A percentile compares a stretch with the other conserved stretches of the same genome.
Conservation (phyloP, 2,888 invertebrate species). For the Cerastis leucographa region DNA sequence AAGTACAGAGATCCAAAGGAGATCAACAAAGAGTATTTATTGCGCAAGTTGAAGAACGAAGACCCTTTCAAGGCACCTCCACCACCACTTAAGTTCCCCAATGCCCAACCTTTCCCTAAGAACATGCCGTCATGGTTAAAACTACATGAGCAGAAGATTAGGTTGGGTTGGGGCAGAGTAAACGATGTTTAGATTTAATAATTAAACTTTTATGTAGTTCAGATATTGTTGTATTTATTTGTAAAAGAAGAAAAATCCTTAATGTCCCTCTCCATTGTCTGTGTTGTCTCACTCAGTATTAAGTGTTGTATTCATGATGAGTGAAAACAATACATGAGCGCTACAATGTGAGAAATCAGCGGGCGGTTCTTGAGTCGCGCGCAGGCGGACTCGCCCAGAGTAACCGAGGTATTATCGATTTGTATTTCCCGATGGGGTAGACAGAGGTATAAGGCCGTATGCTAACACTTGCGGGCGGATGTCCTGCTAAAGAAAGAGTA, state of each 20-base stretch:
- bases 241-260: background rate
- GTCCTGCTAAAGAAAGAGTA: no score
- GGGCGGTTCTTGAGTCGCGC: background rate
- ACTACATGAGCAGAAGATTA: constrained; percentile 93
- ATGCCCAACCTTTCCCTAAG: constrained; percentile 91
- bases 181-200: constrained; percentile 91
- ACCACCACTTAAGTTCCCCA: constrained; percentile 93
- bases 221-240: constrained; percentile 32
- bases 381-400: background rate
- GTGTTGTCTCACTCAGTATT: background rate
- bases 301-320: background rate
- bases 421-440: background rate
- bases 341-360: background rate
- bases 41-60: constrained; percentile 94
- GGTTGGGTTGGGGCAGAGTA: constrained; percentile 94
- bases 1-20: constrained; percentile 97
- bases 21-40: constrained; percentile 96
- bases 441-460: background rate
- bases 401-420: background rate
- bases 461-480: background rate
- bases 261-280: background rate
- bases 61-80: constrained; percentile 95
- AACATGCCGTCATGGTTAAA: constrained; percentile 94
- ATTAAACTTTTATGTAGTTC: constrained; percentile 48
- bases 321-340: background rate